Evolutionary conservation across 2,113 vertebrate species (phyloP).

Genomic region (Gallinago media): DNA sequence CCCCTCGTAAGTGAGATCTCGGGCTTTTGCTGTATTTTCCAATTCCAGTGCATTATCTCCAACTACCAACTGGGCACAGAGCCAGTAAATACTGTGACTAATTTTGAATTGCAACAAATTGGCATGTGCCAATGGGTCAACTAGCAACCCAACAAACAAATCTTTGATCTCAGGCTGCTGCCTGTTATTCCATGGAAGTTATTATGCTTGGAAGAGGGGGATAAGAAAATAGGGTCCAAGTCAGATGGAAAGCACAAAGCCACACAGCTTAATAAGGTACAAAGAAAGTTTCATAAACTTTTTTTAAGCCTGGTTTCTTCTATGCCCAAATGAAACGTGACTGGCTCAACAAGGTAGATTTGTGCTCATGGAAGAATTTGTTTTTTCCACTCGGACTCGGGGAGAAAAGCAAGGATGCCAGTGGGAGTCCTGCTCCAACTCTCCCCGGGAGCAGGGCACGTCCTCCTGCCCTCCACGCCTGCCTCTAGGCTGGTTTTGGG

Average conservation of each 20-base stretch:
- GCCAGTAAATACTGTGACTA: constrained; percentile 6
- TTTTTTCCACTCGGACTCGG: background rate
- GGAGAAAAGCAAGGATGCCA: background rate
- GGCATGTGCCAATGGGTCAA: background rate
- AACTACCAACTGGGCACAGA: background rate
- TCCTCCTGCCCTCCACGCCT: background rate
- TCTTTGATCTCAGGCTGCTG: background rate
- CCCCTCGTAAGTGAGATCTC: background rate
- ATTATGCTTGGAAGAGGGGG: background rate
- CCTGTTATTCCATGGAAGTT: background rate
- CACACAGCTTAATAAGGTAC: background rate
- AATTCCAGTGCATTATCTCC: background rate
- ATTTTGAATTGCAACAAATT: constrained; percentile 16
- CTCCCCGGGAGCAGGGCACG: background rate
- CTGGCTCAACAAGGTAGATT: background rate
- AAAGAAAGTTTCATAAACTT: background rate
- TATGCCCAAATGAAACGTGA: background rate
- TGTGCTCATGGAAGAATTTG: background rate
- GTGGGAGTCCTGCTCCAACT: background rate
- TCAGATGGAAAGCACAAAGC: background rate
- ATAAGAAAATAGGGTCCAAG: background rate
- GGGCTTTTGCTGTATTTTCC: background rate
- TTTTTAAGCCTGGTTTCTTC: background rate
- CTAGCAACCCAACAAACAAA: background rate
- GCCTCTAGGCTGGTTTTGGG: background rate